Percentiles rank a stretch among this genome's conserved stretches.
Conservation (phyloP, 2,797 vertebrate genomes). For the Pipistrellus kuhlii region DNA sequence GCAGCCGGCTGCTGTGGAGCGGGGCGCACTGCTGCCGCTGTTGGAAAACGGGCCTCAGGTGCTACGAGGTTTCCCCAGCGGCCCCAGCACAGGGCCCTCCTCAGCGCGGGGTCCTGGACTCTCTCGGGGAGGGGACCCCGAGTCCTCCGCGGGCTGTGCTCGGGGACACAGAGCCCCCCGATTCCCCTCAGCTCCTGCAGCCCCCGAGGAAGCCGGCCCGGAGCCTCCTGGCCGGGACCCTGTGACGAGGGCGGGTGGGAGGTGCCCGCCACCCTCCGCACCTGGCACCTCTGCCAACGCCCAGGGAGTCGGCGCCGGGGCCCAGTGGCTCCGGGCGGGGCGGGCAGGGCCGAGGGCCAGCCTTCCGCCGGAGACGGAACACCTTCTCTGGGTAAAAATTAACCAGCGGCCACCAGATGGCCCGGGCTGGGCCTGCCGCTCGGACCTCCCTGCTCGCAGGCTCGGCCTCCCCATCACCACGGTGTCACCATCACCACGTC, state of each 20-base stretch:
- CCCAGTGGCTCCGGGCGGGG: neutral
- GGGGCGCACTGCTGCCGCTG: neutral
- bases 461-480: no score
- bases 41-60: neutral
- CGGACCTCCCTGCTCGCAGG: no score
- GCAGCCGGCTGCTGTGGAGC: neutral
- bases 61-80: neutral
- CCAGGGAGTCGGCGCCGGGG: neutral
- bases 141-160: neutral
- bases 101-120: neutral
- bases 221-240: no score
- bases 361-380: slow-evolving; percentile 22
- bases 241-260: no score
- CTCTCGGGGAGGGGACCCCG: neutral
- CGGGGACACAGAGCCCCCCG: neutral
- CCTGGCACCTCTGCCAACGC: neutral
- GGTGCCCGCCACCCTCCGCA: neutral
- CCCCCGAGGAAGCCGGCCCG: neutral
- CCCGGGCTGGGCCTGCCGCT: no score
- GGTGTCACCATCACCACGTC: fast-evolving
- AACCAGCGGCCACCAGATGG: neutral
- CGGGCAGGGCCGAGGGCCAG: neutral
- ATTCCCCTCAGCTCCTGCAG: neutral
- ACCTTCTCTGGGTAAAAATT: slow-evolving; percentile 72
- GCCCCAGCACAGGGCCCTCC: neutral